These are phyloP conservation scores for Gymnothorax javanicus DNA, from an alignment of 2,797 vertebrate species.

Conservation along the genomic window DNA sequence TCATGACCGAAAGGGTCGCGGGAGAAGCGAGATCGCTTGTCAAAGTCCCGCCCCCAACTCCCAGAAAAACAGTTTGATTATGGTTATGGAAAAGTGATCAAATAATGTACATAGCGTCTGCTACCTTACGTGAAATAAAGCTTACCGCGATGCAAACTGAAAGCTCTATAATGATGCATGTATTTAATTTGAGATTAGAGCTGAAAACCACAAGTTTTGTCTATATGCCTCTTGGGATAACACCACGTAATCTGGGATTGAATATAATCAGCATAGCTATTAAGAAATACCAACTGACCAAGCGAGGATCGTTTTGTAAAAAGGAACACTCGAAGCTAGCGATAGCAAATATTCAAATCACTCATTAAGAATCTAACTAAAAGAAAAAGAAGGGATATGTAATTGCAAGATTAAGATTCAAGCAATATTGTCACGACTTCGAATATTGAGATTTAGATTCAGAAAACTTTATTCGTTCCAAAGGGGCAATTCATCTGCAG, in stretches of 20 bases:
- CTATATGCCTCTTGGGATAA: not conserved
- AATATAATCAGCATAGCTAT: not conserved
- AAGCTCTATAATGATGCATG: not conserved
- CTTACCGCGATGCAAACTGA: not conserved
- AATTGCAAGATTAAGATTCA: too few relatives aligned
- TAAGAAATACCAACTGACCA: not conserved
- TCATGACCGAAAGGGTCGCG: too few relatives aligned
- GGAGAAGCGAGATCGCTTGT: too few relatives aligned
- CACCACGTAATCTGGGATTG: not conserved
- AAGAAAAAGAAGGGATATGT: not conserved
- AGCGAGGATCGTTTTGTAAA: not conserved
- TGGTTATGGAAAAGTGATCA: not conserved
- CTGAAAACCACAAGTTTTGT: too few relatives aligned
- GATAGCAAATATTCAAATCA: not conserved
- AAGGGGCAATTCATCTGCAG: too few relatives aligned
- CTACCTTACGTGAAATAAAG: not conserved
- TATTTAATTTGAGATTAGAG: too few relatives aligned
- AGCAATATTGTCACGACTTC: too few relatives aligned
- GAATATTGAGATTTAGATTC: too few relatives aligned
- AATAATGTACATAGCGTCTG: not conserved
- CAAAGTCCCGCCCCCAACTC: too few relatives aligned
- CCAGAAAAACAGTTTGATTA: too few relatives aligned
- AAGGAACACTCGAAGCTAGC: not conserved
- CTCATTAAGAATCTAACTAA: not conserved
- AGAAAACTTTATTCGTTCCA: too few relatives aligned